phyloP scores from a whole-genome alignment of 2,888 invertebrate genomes.

The Orthonychiurus folsomi region DNA sequence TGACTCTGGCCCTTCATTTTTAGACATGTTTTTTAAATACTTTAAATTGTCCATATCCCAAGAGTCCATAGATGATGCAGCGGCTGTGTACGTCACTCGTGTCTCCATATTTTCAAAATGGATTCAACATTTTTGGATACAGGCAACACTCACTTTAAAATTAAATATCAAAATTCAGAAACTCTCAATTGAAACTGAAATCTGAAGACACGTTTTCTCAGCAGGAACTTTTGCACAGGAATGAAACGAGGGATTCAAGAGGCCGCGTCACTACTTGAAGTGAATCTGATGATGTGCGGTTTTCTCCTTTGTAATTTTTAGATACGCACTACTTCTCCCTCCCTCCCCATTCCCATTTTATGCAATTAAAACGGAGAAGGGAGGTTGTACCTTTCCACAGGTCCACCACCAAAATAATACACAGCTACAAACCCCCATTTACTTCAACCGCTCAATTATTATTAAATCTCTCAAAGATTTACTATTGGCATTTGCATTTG shows the following conservation, averaged over 20 bases:
- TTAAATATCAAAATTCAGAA: slow-evolving; percentile 2
- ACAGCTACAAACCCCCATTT: background rate
- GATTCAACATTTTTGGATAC: background rate
- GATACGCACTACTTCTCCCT: slow-evolving; percentile 8
- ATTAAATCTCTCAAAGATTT: background rate
- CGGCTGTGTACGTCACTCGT: slow-evolving; percentile 12
- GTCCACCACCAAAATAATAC: background rate
- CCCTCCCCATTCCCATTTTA: background rate
- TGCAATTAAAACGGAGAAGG: background rate
- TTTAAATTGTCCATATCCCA: slow-evolving; percentile 38
- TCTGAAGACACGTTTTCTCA: too few species aligned
- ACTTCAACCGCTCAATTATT: background rate
- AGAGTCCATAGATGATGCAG: slow-evolving; percentile 24
- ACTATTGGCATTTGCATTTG: slow-evolving; percentile 4
- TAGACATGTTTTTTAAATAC: slow-evolving; percentile 29
- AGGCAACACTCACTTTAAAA: background rate
- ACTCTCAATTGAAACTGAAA: background rate
- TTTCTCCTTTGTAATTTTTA: slow-evolving; percentile 12
- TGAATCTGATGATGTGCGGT: slow-evolving; percentile 6
- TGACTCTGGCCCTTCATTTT: slow-evolving; percentile 5
- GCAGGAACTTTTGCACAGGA: too few species aligned
- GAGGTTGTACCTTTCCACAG: background rate
- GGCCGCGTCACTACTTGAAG: too few species aligned
- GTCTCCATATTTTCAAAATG: slow-evolving; percentile 16
- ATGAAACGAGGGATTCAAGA: background rate